Conservation (phyloP, 2,888 invertebrate species). For the Drosophila longiperda region DNA sequence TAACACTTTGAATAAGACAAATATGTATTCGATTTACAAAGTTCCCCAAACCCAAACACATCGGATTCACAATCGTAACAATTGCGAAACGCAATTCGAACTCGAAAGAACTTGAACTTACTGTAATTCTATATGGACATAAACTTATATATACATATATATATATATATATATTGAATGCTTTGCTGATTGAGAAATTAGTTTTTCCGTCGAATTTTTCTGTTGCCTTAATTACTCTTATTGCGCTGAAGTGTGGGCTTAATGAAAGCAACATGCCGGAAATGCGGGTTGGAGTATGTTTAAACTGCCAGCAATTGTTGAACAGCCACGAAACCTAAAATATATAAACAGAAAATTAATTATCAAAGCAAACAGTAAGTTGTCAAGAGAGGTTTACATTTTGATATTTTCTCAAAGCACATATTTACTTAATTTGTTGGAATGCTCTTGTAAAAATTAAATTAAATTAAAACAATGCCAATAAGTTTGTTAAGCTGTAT, state of each 20-base stretch:
- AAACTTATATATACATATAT: conserved; percentile 8
- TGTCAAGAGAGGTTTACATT: conserved; percentile 22
- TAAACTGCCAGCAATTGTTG: conserved; percentile 13
- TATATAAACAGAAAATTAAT: conserved; percentile 22
- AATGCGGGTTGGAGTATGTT: conserved; percentile 45
- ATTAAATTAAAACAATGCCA: background rate
- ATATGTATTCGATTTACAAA: conserved; percentile 22
- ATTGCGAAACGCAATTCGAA: conserved; percentile 33
- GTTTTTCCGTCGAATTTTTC: conserved; percentile 28
- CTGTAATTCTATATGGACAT: conserved; percentile 21
- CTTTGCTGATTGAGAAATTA: conserved; percentile 40
- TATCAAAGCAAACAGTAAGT: conserved; percentile 8
- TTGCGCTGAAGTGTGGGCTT: conserved; percentile 41
- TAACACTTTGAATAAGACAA: conserved; percentile 51
- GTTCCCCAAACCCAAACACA: conserved; percentile 27
- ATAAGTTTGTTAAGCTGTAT: background rate
- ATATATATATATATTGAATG: conserved; percentile 18
- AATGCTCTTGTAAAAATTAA: background rate
- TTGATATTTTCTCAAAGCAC: conserved; percentile 1
- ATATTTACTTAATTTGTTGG: background rate
- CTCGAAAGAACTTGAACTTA: conserved; percentile 28
- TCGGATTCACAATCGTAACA: conserved; percentile 36
- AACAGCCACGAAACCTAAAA: conserved; percentile 15
- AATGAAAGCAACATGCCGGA: conserved; percentile 26
- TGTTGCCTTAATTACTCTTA: conserved; percentile 48